A percentile compares a stretch with the other conserved stretches of the same genome.
phyloP scores from a whole-genome alignment of 2,797 vertebrate species.

The Thalassophryne amazonica region DNA sequence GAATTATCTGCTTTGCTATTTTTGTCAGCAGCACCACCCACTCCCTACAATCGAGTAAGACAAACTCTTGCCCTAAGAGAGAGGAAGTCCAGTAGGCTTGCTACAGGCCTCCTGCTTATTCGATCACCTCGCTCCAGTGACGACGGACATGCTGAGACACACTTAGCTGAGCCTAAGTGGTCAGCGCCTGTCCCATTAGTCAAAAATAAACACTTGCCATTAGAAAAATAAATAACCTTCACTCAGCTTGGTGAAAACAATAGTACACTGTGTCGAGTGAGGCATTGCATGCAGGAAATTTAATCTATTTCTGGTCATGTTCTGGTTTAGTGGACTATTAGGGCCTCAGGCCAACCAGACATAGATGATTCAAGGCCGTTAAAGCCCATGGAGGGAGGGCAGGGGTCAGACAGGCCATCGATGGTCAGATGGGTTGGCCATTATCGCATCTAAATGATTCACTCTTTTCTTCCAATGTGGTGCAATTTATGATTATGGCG shows the following conservation, averaged over 20 bases:
- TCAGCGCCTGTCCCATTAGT: constrained; percentile 55
- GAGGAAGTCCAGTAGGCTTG: constrained; percentile 38
- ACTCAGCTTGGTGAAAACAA: constrained; percentile 53
- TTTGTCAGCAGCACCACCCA: constrained; percentile 1
- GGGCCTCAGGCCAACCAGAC: constrained; percentile 22
- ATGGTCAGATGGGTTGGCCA: constrained; percentile 5
- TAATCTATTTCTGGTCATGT: constrained; percentile 38
- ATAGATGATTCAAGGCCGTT: constrained; percentile 24
- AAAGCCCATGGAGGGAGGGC: constrained; percentile 15
- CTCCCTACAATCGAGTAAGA: not conserved
- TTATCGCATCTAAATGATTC: not conserved
- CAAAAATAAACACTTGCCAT: constrained; percentile 64
- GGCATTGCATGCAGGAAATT: constrained; percentile 33
- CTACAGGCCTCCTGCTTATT: constrained; percentile 18
- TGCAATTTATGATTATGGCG: not conserved
- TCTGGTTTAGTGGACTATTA: constrained; percentile 18
- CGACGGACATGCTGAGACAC: constrained; percentile 45
- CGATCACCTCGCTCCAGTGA: constrained; percentile 33
- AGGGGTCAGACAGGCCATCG: constrained; percentile 23
- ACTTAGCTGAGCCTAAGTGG: constrained; percentile 40
- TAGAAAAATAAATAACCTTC: constrained; percentile 63
- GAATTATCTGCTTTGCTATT: constrained; percentile 8
- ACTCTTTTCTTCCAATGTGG: not conserved
- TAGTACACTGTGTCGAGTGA: constrained; percentile 38
- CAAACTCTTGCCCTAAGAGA: constrained; percentile 4